phyloP scores from a whole-genome alignment of 2,113 vertebrate species.

The Muntiacus muntjak region DNA sequence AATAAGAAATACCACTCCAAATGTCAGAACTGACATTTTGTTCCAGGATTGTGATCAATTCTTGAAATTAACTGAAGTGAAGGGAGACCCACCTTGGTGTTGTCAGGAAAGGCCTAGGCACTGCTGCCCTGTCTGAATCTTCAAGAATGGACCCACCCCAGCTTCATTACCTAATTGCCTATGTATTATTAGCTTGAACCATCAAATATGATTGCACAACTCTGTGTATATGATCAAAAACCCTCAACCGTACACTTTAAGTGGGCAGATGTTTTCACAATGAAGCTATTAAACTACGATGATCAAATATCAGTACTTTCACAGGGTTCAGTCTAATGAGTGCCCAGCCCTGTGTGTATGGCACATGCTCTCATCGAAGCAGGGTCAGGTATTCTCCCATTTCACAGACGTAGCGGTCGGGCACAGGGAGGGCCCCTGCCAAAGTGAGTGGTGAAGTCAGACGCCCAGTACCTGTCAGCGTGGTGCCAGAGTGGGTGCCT shows the following conservation, averaged over 20 bases:
- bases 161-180: neutral
- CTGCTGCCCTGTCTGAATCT: neutral
- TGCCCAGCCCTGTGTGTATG: neutral
- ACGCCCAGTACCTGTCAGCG: accelerated
- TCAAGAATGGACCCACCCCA: accelerated
- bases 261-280: neutral
- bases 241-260: neutral
- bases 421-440: neutral
- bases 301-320: neutral
- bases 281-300: neutral
- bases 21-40: neutral
- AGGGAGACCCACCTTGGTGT: accelerated
- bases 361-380: accelerated
- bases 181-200: neutral
- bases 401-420: neutral
- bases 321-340: accelerated
- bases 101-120: neutral
- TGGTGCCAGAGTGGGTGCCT: neutral
- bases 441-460: neutral
- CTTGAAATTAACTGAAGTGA: neutral
- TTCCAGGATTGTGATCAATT: neutral
- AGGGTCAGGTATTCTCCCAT: neutral
- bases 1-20: neutral
- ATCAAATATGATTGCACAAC: neutral
- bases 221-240: neutral